Base-by-base conservation (phyloP, 2,888 invertebrate species). In the Rhabditophanes sp. region DNA sequence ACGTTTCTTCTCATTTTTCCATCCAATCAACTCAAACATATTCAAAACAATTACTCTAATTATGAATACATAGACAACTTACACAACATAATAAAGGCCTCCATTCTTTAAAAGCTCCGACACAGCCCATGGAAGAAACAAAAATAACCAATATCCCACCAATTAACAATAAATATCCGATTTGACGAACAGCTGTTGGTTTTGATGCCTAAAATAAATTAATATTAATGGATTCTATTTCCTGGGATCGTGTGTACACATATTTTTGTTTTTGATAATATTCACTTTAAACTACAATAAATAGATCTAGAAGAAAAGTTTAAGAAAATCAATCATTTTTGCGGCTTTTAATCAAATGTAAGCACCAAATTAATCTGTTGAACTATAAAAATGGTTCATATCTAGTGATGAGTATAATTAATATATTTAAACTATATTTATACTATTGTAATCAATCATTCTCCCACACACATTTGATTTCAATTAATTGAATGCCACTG, bases 51-150 rank as follows among this genome's bases (percentile, higher is more conserved):
- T n/a, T n/a, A n/a, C n/a, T n/a, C n/a, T n/a, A n/a, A n/a, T n/a
- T n/a, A 8, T 9, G 6, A 12, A 32, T 7, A 27, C 15, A 7
- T n/a, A 26, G 21, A 9, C 9, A 18, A 44, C 49, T 42, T 26
- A 58, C 58, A 37, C 59, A 61, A 28, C 60, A 58, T 12, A 62
- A 34, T 7, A 62, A 32, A 1, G 62, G 64, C 23, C 64, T 39
- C 64, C 64, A 64, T 36, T 64, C 63, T 14, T 42, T 12, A 26
- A 26, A 9, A 22, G 61, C 57, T 12, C 61, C 57, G 38, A 55
- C 61, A 37, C 57, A 60, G 12, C 63, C 64, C 21, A 64, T 37
- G 36, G 63, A 64, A 4, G 64, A 56, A 4, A 65, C 54, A 17
- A 54, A 37, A 25, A 64, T 50, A 9, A 64, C 65, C 24, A 52